Evolutionary conservation across 2,113 vertebrate species (phyloP), one percentile per base, ranked within the genome.

Genomic region (Nerophis lumbriciformis): DNA sequence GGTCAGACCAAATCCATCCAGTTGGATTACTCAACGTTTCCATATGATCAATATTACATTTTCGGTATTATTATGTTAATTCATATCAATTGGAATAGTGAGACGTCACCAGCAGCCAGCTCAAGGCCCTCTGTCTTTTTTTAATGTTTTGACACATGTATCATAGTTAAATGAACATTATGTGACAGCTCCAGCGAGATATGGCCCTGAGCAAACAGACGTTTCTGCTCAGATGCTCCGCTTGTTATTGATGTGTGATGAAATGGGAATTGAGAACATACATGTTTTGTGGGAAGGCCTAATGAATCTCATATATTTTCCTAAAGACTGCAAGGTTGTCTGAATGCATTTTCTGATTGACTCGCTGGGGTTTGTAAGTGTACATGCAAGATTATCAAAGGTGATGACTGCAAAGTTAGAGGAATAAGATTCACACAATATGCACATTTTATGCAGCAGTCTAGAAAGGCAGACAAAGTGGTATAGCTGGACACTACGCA

Each of bases 231-330:
- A 65, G 47, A 65, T 59, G 61, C 39, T 21, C 59, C 8, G 28
- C 61, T 42, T 66, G 16, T 19, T 70, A 75, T 80, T 19, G 75
- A 85, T 79, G 75, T 77, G 39, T 58, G 66, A 6, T 68, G 63
- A 66, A 77, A 69, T 56, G 8, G 61, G 57, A 70, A 71, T 68
- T 72, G 56, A 68, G 53, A 71, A 70, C 60, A 52, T 64, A 68
- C 61, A 65, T 9, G 45, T 72, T 53, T 8, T 63, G 53, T 71
- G 35, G 35, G 21, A 37, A 48, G 35, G 28, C 6, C 60, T 69
- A 58, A 74, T 76, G 63, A 71, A 60, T 64, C 76, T 64, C 63
- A 3, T 53, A 0, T 66, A 69, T 67, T 58, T 53, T 72, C 59
- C 55, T 58, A 65, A 9, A 42, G 51, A 72, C 54, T 42, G 38